Evolutionary conservation across 2,113 vertebrate species (phyloP), one percentile per base, ranked within the genome.

Genomic region (Heteronetta atricapilla): DNA sequence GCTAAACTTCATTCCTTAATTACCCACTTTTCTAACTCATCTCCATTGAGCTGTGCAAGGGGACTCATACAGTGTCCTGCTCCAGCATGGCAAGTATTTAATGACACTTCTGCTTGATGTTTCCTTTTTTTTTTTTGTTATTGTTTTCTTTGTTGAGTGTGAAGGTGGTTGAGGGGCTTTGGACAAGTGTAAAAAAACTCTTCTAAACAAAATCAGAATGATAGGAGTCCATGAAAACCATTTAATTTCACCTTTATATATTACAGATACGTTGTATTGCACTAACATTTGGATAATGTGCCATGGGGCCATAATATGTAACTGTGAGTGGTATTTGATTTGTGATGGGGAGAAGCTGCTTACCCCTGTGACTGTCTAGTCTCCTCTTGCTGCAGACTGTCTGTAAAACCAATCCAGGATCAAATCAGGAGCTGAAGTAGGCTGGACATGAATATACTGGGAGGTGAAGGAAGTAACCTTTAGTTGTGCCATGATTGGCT

Each of bases 21-120:
- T 8, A 34, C 9, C 2, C 12, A 16, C 29, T 31, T 11, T 12
- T 29, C 38, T 23, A 46, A 22, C 42, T 59, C 50, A 16, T 53
- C 18, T 7, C 23, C 4, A 8, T 11, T 2, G 18, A 68, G 26
- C 3, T 0, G 1, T 0, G 2, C 40, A 56, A 4, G 20, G 31
- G 16, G 4, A 19, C 52, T 42, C 50, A 17, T 28, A 11, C 33
- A 4, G 11, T 26, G 25, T 33, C 33, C 22, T 20, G 21, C 31
- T 13, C 69, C 69, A 31, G 26, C 69, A 12, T 10, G 25, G n/a
- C 46, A 46, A 20, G 44, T 46, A 20, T 9, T 69, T 70, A 7
- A 29, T 66, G 40, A 42, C 62, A 52, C 2, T 34, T 78, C 29
- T 64, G 20, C 10, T 69, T 50, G 23, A 2, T 23, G 23, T 29